Percentiles rank a stretch among this genome's conserved stretches.
phyloP scores from a whole-genome alignment of 2,113 vertebrate species.

The Plotosus lineatus region DNA sequence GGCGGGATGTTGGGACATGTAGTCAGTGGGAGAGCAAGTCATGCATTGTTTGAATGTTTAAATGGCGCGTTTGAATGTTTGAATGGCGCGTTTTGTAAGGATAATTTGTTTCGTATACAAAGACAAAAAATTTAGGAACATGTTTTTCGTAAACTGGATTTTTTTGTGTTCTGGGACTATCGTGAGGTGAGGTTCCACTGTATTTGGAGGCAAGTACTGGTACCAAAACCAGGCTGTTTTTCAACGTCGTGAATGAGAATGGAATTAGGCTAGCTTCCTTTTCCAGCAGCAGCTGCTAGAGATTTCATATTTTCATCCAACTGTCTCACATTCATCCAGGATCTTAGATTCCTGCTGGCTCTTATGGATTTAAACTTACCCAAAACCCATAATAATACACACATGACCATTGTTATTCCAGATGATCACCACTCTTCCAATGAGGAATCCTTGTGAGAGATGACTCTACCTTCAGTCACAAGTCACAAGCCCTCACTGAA shows the following conservation, averaged over 20 bases:
- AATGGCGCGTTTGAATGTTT: no score
- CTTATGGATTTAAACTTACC: background rate
- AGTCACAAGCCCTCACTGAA: background rate
- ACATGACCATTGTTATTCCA: background rate
- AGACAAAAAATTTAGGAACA: no score
- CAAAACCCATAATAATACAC: constrained; percentile 1
- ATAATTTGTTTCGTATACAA: no score
- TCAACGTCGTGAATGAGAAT: constrained; percentile 52
- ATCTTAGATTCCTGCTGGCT: constrained; percentile 21
- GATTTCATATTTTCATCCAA: constrained; percentile 48
- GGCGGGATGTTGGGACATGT: no score
- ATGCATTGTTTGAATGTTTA: no score
- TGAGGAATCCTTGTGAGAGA: background rate
- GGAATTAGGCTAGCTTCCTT: constrained; percentile 54
- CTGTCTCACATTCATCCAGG: constrained; percentile 44
- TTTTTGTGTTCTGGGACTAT: no score
- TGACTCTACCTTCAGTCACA: background rate
- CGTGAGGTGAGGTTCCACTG: no score
- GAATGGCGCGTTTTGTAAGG: no score
- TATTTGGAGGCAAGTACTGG: constrained; percentile 24
- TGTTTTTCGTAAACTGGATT: no score
- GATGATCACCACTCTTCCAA: background rate
- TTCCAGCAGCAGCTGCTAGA: constrained; percentile 60
- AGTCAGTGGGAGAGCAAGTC: no score
- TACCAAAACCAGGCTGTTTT: constrained; percentile 50